A percentile compares a stretch with the other conserved stretches of the same genome.
Conservation (phyloP, 2,888 invertebrate genomes). For the Napeogenes inachia region DNA sequence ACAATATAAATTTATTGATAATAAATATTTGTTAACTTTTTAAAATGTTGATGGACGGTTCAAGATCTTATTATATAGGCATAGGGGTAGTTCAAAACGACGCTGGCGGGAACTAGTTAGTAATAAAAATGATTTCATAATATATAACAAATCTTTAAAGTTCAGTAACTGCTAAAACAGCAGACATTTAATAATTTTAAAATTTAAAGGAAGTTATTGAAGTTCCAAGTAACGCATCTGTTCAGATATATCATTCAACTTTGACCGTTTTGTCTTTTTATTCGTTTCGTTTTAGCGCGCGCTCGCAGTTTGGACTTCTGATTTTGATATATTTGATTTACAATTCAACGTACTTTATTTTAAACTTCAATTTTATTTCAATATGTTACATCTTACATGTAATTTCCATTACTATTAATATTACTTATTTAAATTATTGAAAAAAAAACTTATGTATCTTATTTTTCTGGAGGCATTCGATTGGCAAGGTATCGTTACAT, state of each 20-base stretch:
- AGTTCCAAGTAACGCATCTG: slow-evolving; percentile 1
- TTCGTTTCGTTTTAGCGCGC: neutral
- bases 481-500: too few species aligned
- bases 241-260: slow-evolving; percentile 7
- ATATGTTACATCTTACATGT: neutral
- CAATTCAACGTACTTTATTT: neutral
- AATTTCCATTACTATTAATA: neutral
- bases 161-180: neutral
- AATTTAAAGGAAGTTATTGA: neutral
- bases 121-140: too few species aligned
- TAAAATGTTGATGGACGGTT: too few species aligned
- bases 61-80: too few species aligned
- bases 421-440: too few species aligned
- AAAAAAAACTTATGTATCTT: too few species aligned
- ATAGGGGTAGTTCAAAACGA: too few species aligned
- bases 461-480: too few species aligned
- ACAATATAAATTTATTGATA: too few species aligned
- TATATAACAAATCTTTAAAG: neutral
- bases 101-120: too few species aligned
- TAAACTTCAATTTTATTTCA: neutral
- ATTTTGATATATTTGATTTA: neutral
- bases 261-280: slow-evolving; percentile 1
- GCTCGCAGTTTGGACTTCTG: neutral
- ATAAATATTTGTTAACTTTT: too few species aligned
- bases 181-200: neutral